Evolutionary conservation across 2,888 invertebrate species (phyloP), one percentile per base, ranked within the genome.

Genomic region (Meliscaeva auricollis): DNA sequence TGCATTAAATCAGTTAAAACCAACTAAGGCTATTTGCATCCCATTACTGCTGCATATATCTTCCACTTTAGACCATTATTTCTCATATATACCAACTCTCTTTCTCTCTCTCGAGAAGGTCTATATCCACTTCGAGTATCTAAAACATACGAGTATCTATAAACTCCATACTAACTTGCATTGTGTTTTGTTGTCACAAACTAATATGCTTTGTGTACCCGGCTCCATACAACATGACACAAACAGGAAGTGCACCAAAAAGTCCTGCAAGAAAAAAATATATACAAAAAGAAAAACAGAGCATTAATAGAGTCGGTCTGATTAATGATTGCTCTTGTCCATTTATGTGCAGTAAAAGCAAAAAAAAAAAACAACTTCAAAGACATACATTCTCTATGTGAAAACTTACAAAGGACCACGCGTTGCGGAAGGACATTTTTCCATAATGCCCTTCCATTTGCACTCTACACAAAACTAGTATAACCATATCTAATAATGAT

Each of bases 401-500:
- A n/a, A n/a, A n/a, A n/a, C n/a, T 17, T 32, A 3, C 30, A 38
- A 22, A 15, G 32, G 17, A 50, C 44, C 64, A 60, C 41, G 50
- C 41, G 22, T 54, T 56, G 41, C 72, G 56, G 73, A 62, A 85
- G 72, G 35, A 77, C 69, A 85, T 85, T 81, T 68, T 73, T 77
- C 76, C 85, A 85, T 80, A 85, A 72, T 76, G 80, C 48, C 56
- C 66, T 64, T 73, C 68, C 48, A 75, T 79, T 78, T 84, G 64
- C 69, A 78, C 78, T 60, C 56, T 20, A 62, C 30, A 62, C 74
- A 60, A 46, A n/a, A n/a, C n/a, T n/a, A n/a, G 68, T 72, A 85
- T 80, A 85, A 80, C 80, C 84, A 68, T 80, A 85, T 80, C 75
- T 80, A 75, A 84, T 76, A 75, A 84, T 75, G 72, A 76, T 80